Evolutionary conservation across 2,888 invertebrate species (phyloP), one percentile per base, ranked within the genome.

Genomic region (Cacoxenus indagator): DNA sequence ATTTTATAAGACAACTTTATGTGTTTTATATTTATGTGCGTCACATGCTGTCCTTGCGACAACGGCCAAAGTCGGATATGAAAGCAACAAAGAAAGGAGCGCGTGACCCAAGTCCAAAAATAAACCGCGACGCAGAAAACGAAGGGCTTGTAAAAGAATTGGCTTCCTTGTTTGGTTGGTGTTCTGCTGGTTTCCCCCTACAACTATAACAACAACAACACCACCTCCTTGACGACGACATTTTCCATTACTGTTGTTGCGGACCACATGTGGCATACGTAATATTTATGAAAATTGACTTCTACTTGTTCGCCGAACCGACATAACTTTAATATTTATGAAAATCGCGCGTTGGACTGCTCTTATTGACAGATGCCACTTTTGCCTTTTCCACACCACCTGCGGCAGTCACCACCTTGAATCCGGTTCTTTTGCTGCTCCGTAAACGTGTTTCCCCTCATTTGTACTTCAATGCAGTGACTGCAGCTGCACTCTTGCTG

Each of bases 191-290:
- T 6, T 48, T n/a, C 14, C n/a, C 61, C 37, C 19, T 43, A 62
- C 24, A 48, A 48, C 59, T 9, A 48, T 27, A 46, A 64, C 27
- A 64, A 17, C 45, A 46, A 46, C 45, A 14, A 45, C 45, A 62
- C 19, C 24, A 62, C 19, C 14, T 31, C 62, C 37, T 59, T 67
- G 45, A n/a, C 61, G 37, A 19, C 64, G 51, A 61, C 57, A 29
- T 24, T 61, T 43, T 48, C 29, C 66, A 45, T 59, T 69, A 55
- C 64, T 67, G 64, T 68, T 67, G 65, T 59, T 54, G 76, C 71
- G 74, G 77, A 68, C 73, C 75, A 74, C 77, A 76, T 76, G 75
- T 78, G 76, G 76, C 74, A 73, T 77, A 73, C 76, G 77, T 77
- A 70, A 73, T 77, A 78, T 78, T 75, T 76, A 71, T 74, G 75